phyloP scores from a whole-genome alignment of 2,888 invertebrate genomes.

The Bhutanitis thaidina region DNA sequence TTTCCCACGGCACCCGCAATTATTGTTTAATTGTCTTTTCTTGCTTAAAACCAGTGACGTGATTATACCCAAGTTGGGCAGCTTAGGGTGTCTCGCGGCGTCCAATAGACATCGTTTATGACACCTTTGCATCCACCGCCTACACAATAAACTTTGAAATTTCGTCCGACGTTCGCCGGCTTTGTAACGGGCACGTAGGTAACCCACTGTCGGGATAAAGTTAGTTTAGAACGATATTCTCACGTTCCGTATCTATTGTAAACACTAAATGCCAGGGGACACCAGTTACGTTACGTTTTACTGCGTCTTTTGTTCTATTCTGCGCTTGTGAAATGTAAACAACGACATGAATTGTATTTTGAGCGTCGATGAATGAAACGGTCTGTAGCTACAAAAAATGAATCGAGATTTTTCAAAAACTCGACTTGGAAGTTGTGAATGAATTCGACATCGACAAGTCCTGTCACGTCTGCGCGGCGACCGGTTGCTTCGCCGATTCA shows the following conservation, averaged over 20 bases:
- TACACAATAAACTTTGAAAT: constrained; percentile 52
- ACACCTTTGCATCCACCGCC: constrained; percentile 63
- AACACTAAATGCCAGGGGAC: constrained; percentile 55
- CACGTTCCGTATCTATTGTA: constrained; percentile 71
- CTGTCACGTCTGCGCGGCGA: constrained; percentile 50
- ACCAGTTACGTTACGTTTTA: constrained; percentile 65
- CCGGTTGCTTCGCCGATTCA: constrained; percentile 48
- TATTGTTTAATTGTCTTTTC: constrained; percentile 64
- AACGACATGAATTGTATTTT: constrained; percentile 40
- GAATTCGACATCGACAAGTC: constrained; percentile 47
- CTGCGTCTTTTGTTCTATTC: constrained; percentile 65
- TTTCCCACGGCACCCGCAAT: constrained; percentile 62
- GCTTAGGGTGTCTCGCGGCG: constrained; percentile 55
- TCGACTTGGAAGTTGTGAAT: constrained; percentile 42
- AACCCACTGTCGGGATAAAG: constrained; percentile 50
- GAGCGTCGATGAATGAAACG: constrained; percentile 42
- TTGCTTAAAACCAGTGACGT: constrained; percentile 65
- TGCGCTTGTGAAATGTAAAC: constrained; percentile 60
- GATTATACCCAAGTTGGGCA: constrained; percentile 63
- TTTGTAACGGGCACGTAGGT: constrained; percentile 64
- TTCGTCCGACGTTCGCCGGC: constrained; percentile 36
- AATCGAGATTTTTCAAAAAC: constrained; percentile 17
- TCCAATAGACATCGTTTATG: constrained; percentile 63
- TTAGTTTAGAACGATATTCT: constrained; percentile 65
- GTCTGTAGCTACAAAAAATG: constrained; percentile 32